A percentile compares a stretch with the other conserved stretches of the same genome.
These are phyloP conservation scores for Drosophila mimetica DNA, from an alignment of 2,888 invertebrate species.

Conservation along the genomic window DNA sequence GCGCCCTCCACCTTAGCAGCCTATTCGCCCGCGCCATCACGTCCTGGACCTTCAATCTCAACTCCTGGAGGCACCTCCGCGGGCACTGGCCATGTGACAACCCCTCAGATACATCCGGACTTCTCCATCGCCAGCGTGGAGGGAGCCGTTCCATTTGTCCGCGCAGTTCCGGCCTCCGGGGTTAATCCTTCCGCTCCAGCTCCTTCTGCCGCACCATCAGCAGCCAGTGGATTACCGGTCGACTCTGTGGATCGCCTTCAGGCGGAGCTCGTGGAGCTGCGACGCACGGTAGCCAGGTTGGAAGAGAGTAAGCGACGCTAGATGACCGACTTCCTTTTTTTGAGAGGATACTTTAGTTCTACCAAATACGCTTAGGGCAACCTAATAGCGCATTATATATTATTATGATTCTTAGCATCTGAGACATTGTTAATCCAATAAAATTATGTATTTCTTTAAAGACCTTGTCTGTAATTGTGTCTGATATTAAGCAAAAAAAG, in stretches of 20 bases:
- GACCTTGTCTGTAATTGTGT: not conserved
- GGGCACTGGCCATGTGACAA: constrained; percentile 38
- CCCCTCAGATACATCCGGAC: constrained; percentile 64
- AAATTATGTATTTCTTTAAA: not conserved
- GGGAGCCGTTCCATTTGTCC: constrained; percentile 45
- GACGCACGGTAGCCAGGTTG: constrained; percentile 74
- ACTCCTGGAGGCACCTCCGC: not conserved
- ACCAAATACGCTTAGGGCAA: constrained; percentile 21
- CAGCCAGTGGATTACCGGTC: not conserved
- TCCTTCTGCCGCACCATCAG: not conserved
- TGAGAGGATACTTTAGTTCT: not conserved
- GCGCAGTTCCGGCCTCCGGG: not conserved
- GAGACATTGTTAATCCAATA: not conserved
- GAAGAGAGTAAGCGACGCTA: constrained; percentile 46
- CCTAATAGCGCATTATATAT: not conserved
- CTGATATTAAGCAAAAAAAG: not conserved
- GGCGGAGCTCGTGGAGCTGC: constrained; percentile 72
- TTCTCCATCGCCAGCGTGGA: constrained; percentile 65
- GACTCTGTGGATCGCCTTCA: constrained; percentile 67
- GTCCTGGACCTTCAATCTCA: not conserved
- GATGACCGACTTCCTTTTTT: not conserved
- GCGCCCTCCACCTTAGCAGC: not conserved
- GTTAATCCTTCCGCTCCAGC: not conserved
- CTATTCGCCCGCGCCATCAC: not conserved
- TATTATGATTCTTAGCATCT: not conserved